Percentiles rank a stretch among this genome's conserved stretches.
Evolutionary conservation across 2,113 vertebrate species (phyloP).

Genomic region (Psophia crepitans): DNA sequence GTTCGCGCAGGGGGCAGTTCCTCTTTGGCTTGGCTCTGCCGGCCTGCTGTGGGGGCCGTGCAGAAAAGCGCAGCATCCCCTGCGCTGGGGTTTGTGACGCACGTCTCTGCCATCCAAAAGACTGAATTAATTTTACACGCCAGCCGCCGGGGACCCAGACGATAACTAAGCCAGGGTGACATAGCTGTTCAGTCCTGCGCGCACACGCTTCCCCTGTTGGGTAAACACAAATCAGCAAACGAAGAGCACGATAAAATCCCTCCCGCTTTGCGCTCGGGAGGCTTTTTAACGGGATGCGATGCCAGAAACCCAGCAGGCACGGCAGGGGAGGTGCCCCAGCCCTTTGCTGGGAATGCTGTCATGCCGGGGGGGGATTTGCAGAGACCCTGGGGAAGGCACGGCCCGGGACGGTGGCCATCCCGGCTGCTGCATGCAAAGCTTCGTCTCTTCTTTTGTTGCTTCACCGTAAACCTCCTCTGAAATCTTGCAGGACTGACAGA

Average conservation of each 20-base stretch:
- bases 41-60: fast-evolving
- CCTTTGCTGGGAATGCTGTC: fast-evolving
- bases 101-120: fast-evolving
- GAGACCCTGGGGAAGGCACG: not conserved
- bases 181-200: fast-evolving
- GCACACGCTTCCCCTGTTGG: not conserved
- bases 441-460: not conserved
- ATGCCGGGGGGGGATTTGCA: not conserved
- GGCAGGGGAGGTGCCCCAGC: not conserved
- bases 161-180: not conserved
- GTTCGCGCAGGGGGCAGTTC: too few relatives aligned
- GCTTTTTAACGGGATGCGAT: not conserved
- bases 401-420: fast-evolving
- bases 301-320: too few relatives aligned
- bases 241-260: not conserved
- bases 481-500: not conserved
- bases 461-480: fast-evolving
- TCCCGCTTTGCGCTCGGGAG: fast-evolving
- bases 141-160: not conserved
- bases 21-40: not conserved
- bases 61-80: not conserved
- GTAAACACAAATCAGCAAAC: not conserved
- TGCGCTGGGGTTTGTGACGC: not conserved
- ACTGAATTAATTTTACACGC: fast-evolving
- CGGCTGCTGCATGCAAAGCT: fast-evolving